Evolutionary conservation across 2,113 vertebrate species (phyloP).

Genomic region (Cyprinodon variegatus): DNA sequence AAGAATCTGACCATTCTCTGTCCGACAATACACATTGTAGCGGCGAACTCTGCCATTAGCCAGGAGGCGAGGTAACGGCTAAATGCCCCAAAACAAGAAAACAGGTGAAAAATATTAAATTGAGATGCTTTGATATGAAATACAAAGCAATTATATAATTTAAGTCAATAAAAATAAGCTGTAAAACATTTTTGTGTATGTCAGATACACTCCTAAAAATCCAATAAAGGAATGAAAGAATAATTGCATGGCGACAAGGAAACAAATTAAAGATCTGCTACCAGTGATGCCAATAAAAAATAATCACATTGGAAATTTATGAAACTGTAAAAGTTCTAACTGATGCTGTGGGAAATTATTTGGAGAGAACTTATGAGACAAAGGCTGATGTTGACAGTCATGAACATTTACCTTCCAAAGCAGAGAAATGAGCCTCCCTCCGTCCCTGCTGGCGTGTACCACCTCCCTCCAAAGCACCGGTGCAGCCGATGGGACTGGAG

Average conservation of each 20-base stretch:
- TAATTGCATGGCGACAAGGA: conserved; percentile 14
- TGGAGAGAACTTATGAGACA: background rate
- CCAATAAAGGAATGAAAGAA: background rate
- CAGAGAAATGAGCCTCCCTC: conserved; percentile 53
- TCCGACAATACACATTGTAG: conserved; percentile 61
- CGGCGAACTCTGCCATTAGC: conserved; percentile 58
- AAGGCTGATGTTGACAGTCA: background rate
- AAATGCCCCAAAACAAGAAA: background rate
- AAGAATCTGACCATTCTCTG: background rate
- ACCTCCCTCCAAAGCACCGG: conserved; percentile 69
- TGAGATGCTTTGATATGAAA: conserved; percentile 1
- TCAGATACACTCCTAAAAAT: background rate
- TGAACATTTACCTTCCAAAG: conserved; percentile 72
- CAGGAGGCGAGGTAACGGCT: conserved; percentile 57
- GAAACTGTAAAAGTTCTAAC: conserved; percentile 18
- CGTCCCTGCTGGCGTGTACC: conserved; percentile 6
- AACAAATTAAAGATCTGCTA: conserved; percentile 13
- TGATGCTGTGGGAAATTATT: conserved; percentile 5
- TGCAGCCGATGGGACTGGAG: conserved; percentile 65
- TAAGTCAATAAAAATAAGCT: conserved; percentile 1
- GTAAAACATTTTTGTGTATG: background rate
- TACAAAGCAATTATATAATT: conserved; percentile 3
- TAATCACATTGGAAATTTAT: conserved; percentile 34
- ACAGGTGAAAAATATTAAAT: background rate
- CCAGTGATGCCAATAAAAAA: conserved; percentile 36